Percentiles rank a stretch among this genome's conserved stretches.
Evolutionary conservation across 2,888 invertebrate genomes (phyloP).

Genomic region (Sisyra terminalis): DNA sequence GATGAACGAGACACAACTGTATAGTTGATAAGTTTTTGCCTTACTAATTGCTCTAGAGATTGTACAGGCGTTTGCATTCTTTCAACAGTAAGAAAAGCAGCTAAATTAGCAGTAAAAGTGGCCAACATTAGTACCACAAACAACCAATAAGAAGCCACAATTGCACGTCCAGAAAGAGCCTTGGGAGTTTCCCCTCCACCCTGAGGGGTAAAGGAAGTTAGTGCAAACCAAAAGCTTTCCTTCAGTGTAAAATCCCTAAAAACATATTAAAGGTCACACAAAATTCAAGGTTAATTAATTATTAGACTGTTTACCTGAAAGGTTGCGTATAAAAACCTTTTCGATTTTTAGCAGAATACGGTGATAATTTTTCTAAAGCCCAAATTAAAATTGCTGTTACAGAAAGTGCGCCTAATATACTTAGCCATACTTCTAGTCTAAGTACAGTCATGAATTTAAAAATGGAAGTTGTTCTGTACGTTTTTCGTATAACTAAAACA

Average conservation of each 20-base stretch:
- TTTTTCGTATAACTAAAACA: slow-evolving; percentile 63
- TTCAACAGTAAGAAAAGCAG: slow-evolving; percentile 81
- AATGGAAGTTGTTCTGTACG: slow-evolving; percentile 61
- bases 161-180: slow-evolving; percentile 64
- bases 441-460: slow-evolving; percentile 91
- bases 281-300: not conserved
- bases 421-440: slow-evolving; percentile 74
- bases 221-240: slow-evolving; percentile 87
- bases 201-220: slow-evolving; percentile 85
- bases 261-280: not conserved
- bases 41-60: slow-evolving; percentile 69
- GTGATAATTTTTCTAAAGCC: slow-evolving; percentile 78
- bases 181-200: slow-evolving; percentile 85
- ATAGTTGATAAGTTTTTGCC: slow-evolving; percentile 79
- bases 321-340: slow-evolving; percentile 64
- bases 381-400: slow-evolving; percentile 78
- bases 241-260: slow-evolving; percentile 69
- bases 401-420: slow-evolving; percentile 67
- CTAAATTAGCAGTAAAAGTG: slow-evolving; percentile 74
- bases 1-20: slow-evolving; percentile 63
- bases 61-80: slow-evolving; percentile 84
- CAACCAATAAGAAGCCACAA: slow-evolving; percentile 84
- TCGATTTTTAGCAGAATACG: slow-evolving; percentile 75
- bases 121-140: slow-evolving; percentile 86
- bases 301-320: slow-evolving; percentile 31